Evolutionary conservation across 1,140 invertebrate species (phyloP), one percentile per base, ranked within the genome.

Genomic region (Hermetia illucens): DNA sequence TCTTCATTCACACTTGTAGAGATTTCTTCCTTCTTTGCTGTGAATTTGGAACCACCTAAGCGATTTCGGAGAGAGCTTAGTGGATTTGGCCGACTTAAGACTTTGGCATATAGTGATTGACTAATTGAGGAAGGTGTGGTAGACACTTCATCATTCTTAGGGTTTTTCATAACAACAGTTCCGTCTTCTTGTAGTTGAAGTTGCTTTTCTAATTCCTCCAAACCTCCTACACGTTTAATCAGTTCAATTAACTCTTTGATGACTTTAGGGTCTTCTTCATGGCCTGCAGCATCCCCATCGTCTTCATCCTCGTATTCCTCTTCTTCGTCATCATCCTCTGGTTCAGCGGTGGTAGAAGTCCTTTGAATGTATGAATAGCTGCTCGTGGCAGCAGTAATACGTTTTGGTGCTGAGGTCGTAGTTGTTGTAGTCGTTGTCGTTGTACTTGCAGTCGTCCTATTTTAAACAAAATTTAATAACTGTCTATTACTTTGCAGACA

Each of bases 221-320:
- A 69, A 13, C 82, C 82, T 53, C 82, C 81, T 40, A 82, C 76
- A 74, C 86, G 87, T 52, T 81, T 84, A 30, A 89, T 88, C 0
- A 89, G 62, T 44, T 78, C 76, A 29, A 89, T 79, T 1, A 89
- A 58, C 54, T 89, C 83, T 54, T 86, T 87, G 29, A 89, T 82
- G 1, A 85, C 80, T 55, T 69, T 74, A 0, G 83, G 83, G 62
- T 88, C 82, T 61, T 87, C 81, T 51, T 82, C 77, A 9, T 69
- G 64, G 16, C 53, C 12, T 63, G 15, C 38, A 12, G 60, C 48
- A 22, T 65, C 58, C 20, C 53, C 48, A 17, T 63, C 62, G 1
- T 60, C 59, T 3, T 62, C 61, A 10, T 66, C 66, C 27, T 73
- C 69, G 30, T 75, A 71, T 8, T 76, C 73, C 29, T 79, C 72